A percentile compares a stretch with the other conserved stretches of the same genome.
phyloP scores from a whole-genome alignment of 2,113 vertebrate genomes.

The Salvelinus fontinalis region DNA sequence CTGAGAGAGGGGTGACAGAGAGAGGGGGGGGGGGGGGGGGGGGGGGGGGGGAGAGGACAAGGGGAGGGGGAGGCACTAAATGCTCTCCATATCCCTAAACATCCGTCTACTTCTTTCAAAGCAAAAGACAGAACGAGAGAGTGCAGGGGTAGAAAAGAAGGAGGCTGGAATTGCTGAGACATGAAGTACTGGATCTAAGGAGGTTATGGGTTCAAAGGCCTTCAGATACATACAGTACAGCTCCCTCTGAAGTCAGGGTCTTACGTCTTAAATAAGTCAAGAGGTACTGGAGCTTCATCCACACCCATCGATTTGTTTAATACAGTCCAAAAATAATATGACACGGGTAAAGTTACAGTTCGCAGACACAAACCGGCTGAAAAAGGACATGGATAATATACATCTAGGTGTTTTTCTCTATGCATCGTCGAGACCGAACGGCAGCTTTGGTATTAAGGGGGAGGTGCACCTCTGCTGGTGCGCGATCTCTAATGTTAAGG shows the following conservation, averaged over 20 bases:
- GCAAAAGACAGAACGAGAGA: conserved; percentile 35
- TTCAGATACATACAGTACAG: not conserved
- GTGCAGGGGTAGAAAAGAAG: not conserved
- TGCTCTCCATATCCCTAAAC: conserved; percentile 42
- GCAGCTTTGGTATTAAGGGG: no score
- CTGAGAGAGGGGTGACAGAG: conserved; percentile 61
- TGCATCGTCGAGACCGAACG: no score
- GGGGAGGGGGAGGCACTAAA: conserved; percentile 53
- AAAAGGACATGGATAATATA: no score
- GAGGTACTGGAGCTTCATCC: not conserved
- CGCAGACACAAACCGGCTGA: no score
- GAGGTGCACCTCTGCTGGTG: no score
- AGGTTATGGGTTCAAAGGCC: conserved; percentile 40
- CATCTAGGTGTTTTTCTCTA: no score
- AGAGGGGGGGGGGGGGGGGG: conserved; percentile 19
- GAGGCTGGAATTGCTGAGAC: conserved; percentile 26
- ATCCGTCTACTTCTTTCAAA: conserved; percentile 41
- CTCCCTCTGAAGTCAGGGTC: conserved; percentile 55
- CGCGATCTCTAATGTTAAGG: no score
- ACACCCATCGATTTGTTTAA: conserved; percentile 11
- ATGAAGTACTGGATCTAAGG: conserved; percentile 30
- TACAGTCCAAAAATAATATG: no score
- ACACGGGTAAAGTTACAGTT: no score
- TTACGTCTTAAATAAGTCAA: not conserved
- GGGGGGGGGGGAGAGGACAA: conserved; percentile 53